Evolutionary conservation across 2,113 vertebrate genomes (phyloP).

Genomic region (Myotis brandtii): DNA sequence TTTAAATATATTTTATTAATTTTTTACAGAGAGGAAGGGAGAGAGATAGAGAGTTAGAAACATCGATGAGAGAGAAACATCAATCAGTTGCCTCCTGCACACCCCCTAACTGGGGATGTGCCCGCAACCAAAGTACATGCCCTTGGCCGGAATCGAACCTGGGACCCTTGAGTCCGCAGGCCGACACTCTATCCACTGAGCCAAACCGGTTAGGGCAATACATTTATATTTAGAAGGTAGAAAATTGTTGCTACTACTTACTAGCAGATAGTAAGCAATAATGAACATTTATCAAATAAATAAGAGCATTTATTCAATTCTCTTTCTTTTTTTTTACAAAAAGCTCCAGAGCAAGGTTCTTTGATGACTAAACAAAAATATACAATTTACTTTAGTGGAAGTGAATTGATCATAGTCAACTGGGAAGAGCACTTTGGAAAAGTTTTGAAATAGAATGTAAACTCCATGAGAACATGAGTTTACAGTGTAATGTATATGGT

Average conservation of each 20-base stretch:
- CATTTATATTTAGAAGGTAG: not conserved
- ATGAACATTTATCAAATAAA: not conserved
- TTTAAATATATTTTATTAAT: too few relatives aligned
- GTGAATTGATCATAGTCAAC: not conserved
- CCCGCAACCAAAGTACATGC: too few relatives aligned
- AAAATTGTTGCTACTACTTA: not conserved
- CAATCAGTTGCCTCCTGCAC: too few relatives aligned
- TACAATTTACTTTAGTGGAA: not conserved
- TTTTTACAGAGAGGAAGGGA: too few relatives aligned
- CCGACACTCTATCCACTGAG: too few relatives aligned
- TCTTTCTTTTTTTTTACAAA: not conserved
- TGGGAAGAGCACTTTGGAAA: not conserved
- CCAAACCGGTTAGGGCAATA: too few relatives aligned
- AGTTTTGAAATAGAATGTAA: not conserved
- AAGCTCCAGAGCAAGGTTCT: not conserved
- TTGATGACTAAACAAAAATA: not conserved
- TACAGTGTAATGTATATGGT: not conserved
- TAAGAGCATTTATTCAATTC: constrained; percentile 2
- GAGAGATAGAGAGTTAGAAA: too few relatives aligned
- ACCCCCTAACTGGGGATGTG: too few relatives aligned
- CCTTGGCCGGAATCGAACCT: too few relatives aligned
- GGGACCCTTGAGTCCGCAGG: too few relatives aligned
- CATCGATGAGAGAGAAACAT: too few relatives aligned
- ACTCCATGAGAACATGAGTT: not conserved
- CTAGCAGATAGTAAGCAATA: not conserved